Conservation (phyloP, 2,113 vertebrate species). For the Actenoides hombroni region DNA sequence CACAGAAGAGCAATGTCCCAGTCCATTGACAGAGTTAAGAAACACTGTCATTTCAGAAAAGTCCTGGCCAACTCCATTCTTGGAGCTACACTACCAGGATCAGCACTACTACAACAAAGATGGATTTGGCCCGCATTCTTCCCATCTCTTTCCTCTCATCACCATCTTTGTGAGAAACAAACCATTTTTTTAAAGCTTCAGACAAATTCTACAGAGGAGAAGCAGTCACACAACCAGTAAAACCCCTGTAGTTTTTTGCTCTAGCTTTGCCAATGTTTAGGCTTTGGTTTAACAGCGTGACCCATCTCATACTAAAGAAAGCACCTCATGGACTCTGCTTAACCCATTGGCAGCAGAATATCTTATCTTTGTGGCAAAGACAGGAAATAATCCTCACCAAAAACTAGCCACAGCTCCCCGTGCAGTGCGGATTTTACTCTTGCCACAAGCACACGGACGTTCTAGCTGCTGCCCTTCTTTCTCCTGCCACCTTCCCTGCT, state of each 20-base stretch:
- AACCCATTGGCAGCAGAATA: neutral
- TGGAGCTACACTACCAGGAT: neutral
- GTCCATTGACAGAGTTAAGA: constrained; percentile 34
- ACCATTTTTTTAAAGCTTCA: neutral
- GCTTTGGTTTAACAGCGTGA: neutral
- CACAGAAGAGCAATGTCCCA: constrained; percentile 54
- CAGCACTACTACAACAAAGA: neutral
- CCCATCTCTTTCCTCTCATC: neutral
- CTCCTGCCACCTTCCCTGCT: neutral
- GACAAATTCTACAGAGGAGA: neutral
- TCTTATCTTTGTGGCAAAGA: neutral
- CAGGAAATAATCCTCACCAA: neutral
- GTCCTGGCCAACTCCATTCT: neutral
- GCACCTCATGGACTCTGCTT: neutral
- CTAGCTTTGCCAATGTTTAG: neutral
- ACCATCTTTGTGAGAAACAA: constrained; percentile 16
- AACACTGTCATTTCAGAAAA: constrained; percentile 29
- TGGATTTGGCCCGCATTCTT: neutral
- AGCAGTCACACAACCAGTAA: neutral
- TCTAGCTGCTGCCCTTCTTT: neutral
- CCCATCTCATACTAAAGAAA: neutral
- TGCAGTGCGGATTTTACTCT: neutral
- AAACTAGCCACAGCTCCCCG: neutral
- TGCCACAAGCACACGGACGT: neutral
- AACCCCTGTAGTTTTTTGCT: neutral